Conservation (phyloP, 1,140 invertebrate genomes). For the Dendroctonus ponderosae region DNA sequence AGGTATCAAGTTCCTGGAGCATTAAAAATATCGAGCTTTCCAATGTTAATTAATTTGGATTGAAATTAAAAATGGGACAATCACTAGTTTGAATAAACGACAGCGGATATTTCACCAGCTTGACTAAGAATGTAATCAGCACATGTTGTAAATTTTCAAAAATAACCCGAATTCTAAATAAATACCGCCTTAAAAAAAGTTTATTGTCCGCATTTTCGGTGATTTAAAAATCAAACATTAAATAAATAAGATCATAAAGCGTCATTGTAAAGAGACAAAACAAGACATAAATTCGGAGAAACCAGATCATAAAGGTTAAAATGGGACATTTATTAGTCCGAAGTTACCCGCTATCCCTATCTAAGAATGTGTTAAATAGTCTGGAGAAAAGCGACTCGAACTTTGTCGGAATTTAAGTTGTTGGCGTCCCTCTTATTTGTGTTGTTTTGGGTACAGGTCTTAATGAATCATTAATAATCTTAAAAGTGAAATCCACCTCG, state of each 20-base stretch:
- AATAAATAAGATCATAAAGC: slow-evolving; percentile 3
- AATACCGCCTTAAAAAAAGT: too few relatives aligned
- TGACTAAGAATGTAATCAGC: too few relatives aligned
- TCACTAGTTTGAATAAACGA: too few relatives aligned
- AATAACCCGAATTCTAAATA: too few relatives aligned
- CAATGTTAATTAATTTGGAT: too few relatives aligned
- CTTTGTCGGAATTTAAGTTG: slow-evolving; percentile 15
- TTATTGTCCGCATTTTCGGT: not conserved
- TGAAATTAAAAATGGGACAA: too few relatives aligned
- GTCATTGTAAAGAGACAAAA: slow-evolving; percentile 2
- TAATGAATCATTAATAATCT: not conserved
- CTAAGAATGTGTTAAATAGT: slow-evolving; percentile 21
- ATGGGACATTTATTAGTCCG: slow-evolving; percentile 16
- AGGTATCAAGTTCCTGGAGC: too few relatives aligned
- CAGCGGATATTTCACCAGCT: too few relatives aligned
- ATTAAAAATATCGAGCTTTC: too few relatives aligned
- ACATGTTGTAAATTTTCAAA: too few relatives aligned
- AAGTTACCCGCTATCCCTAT: slow-evolving; percentile 4
- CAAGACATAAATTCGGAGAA: slow-evolving; percentile 11
- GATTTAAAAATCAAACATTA: slow-evolving; percentile 18
- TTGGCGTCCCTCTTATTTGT: slow-evolving; percentile 2
- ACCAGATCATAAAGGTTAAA: slow-evolving; percentile 19
- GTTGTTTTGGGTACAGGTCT: slow-evolving; percentile 13
- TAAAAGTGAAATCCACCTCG: not conserved
- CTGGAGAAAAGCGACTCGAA: slow-evolving; percentile 10